Evolutionary conservation across 2,888 invertebrate genomes (phyloP), one percentile per base, ranked within the genome.

Genomic region (Rhamnusium bicolor): DNA sequence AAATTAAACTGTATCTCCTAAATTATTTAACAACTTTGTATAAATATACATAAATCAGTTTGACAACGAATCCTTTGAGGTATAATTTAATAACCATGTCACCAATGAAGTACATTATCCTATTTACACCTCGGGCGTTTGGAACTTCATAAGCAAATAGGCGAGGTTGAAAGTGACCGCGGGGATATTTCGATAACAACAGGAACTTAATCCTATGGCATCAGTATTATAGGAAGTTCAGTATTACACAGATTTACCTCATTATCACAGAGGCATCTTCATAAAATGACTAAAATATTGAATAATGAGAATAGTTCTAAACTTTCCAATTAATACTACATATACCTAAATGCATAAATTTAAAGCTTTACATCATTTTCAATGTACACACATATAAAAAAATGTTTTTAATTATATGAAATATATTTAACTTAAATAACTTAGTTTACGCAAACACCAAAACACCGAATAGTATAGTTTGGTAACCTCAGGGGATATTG

Each of bases 101-200:
- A 32, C 32, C 10, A 58, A 21, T 18, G 32, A 58, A 19, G 16
- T 19, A 16, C 24, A 29, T 58, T 58, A 56, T 56, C 58, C 58
- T 58, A 32, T 58, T 58, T 58, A 58, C 32, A 58, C 29, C 32
- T 58, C 32, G 19, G 58, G 32, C 18, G 58, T 18, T 58, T 12
- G 58, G 5, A 58, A 32, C 21, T 56, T 58, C 32, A 24, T 58
- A 32, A 58, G 32, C 32, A 58, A 29, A 58, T 32, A 58, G 32
- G 8, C 29, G 16, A 32, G 8, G 32, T 32, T n/a, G 32, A 32
- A 58, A 58, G 29, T 58, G 58, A 58, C 58, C 58, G 14, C 29
- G 32, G 32, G 58, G 32, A 32, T 16, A 32, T 58, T 32, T 58
- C 58, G 16, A 29, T 19, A 58, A 58, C 58, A 58, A 56, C 56